A percentile compares a stretch with the other conserved stretches of the same genome.
These are phyloP conservation scores for Oscheius myriophilus DNA, from an alignment of 2,888 invertebrate species.

Conservation along the genomic window DNA sequence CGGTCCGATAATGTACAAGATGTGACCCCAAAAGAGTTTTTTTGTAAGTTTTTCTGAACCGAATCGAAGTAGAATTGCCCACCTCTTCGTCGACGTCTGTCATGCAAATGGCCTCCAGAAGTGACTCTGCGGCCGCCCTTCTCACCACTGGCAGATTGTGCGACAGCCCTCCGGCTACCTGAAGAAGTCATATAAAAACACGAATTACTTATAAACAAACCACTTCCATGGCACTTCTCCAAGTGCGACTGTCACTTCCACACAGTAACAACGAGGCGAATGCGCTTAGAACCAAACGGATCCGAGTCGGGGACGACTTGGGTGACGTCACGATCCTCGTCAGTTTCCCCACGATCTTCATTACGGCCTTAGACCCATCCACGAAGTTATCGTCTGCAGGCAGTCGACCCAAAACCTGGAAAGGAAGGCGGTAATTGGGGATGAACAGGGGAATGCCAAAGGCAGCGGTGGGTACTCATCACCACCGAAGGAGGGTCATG, in stretches of 20 bases:
- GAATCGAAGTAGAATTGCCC: neutral
- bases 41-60: too few relatives aligned
- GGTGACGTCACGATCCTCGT: neutral
- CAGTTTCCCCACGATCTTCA: neutral
- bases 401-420: constrained; percentile 21
- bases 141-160: constrained; percentile 53
- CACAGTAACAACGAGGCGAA: constrained; percentile 24
- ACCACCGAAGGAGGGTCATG: too few relatives aligned
- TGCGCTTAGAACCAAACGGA: constrained; percentile 13
- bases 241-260: neutral
- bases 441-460: neutral
- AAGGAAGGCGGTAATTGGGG: neutral
- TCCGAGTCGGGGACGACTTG: constrained; percentile 11
- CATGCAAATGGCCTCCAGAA: constrained; percentile 63
- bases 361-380: constrained; percentile 4
- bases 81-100: constrained; percentile 19
- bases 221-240: constrained; percentile 11
- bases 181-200: constrained; percentile 19
- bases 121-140: constrained; percentile 58
- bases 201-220: neutral
- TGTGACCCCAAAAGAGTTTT: too few relatives aligned
- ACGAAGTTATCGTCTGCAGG: constrained; percentile 11
- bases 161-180: constrained; percentile 54
- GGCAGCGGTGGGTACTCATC: too few relatives aligned
- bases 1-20: too few relatives aligned